Conservation (phyloP, 2,888 invertebrate species). For the Erebia epiphron region DNA sequence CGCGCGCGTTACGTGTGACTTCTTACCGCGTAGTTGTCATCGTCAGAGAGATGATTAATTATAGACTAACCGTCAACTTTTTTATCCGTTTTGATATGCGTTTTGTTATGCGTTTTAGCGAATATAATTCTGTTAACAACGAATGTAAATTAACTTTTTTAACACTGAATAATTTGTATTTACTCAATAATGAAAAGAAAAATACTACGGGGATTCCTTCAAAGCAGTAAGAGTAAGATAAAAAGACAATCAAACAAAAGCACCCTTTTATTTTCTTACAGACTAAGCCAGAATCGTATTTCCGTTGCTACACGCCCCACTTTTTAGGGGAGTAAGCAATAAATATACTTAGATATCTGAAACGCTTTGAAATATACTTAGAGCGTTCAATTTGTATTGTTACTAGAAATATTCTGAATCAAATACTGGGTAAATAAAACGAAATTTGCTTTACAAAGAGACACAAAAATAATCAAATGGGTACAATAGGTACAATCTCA, state of each 20-base stretch:
- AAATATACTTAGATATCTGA: conserved; percentile 18
- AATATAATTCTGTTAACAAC: too few relatives aligned
- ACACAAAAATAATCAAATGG: not conserved
- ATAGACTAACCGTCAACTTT: too few relatives aligned
- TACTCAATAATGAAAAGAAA: not conserved
- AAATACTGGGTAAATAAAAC: not conserved
- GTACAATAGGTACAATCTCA: not conserved
- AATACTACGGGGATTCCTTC: not conserved
- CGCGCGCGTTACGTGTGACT: too few relatives aligned
- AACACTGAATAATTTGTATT: too few relatives aligned
- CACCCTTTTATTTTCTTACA: conserved; percentile 24
- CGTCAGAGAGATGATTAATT: too few relatives aligned
- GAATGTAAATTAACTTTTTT: too few relatives aligned
- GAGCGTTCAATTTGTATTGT: conserved; percentile 6
- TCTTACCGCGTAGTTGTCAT: too few relatives aligned
- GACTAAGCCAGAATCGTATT: conserved; percentile 20
- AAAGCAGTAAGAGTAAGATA: not conserved
- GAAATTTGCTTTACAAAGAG: not conserved
- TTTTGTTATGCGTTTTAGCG: too few relatives aligned
- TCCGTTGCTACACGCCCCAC: conserved; percentile 18
- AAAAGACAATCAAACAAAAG: conserved; percentile 21
- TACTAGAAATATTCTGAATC: not conserved
- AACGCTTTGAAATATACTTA: conserved; percentile 8
- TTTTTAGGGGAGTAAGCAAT: conserved; percentile 22
- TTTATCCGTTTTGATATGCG: too few relatives aligned